These are phyloP conservation scores for Hoplias malabaricus DNA, from an alignment of 2,113 vertebrate genomes.

Conservation along the genomic window DNA sequence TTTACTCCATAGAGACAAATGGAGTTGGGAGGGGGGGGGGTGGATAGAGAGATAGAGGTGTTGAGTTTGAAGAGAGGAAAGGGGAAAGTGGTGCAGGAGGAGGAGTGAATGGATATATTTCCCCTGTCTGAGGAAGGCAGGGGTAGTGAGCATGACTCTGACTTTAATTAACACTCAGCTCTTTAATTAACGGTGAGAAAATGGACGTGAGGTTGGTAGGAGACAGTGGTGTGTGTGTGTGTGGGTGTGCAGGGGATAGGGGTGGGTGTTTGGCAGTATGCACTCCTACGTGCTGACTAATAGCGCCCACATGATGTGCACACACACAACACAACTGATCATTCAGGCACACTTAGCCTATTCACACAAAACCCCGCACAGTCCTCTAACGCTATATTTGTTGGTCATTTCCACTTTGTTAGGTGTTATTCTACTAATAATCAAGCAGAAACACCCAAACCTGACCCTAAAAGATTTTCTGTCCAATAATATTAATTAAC, in stretches of 20 bases:
- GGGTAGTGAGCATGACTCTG: conserved; percentile 20
- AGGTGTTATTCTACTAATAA: not conserved
- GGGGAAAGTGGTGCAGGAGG: not conserved
- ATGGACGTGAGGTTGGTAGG: conserved; percentile 20
- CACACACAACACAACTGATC: conserved; percentile 48
- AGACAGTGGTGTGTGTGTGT: conserved; percentile 26
- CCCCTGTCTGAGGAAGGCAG: conserved; percentile 25
- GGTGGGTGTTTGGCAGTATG: conserved; percentile 25
- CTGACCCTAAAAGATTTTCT: too few relatives aligned
- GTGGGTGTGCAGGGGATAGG: not conserved
- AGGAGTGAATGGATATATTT: not conserved
- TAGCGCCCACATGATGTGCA: conserved; percentile 44
- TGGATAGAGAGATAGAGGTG: not conserved
- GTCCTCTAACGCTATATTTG: not conserved
- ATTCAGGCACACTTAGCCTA: not conserved
- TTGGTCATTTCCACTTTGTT: too few relatives aligned
- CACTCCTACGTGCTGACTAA: conserved; percentile 39
- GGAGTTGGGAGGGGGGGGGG: not conserved
- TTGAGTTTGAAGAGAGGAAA: not conserved
- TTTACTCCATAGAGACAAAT: conserved; percentile 9
- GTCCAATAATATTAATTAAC: too few relatives aligned
- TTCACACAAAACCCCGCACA: not conserved
- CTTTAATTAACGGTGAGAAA: conserved; percentile 47
- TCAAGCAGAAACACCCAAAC: too few relatives aligned
- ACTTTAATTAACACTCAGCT: conserved; percentile 44